Base-by-base conservation (phyloP, 2,113 vertebrate genomes). In the Periophthalmodon schlosseri region DNA sequence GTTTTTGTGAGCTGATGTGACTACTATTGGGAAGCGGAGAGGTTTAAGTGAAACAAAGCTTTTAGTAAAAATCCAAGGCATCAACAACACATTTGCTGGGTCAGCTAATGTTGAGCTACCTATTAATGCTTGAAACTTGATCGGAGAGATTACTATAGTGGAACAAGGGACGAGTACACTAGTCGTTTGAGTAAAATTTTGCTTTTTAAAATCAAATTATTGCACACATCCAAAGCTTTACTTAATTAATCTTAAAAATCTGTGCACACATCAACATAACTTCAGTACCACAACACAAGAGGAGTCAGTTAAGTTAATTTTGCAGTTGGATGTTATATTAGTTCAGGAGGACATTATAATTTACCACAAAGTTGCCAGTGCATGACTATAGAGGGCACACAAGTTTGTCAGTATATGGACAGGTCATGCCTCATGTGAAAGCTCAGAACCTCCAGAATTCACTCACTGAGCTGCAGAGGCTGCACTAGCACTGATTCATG, bases 1-100 rank as follows among this genome's bases (percentile, higher is more conserved):
- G 2, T 73, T 52, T 79, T 72, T 80, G 64, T 63, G 58, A 67
- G 46, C 24, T 50, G 66, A 61, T 77, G 52, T 68, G 28, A 66
- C n/a, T 74, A 10, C 72, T 81, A 72, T 71, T 76, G 68, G 70
- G 67, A 73, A 71, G 79, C 72, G 71, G 82, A 79, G 67, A 82
- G 76, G 80, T 85, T 81, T 80, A 89, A 91, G 91, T 87, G 83
- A 92, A 85, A 89, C 80, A 67, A 91, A 89, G 92, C 93, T 93
- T 93, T 94, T 91, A 94, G 93, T 89, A 89, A 93, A 93, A 92
- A 92, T 69, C 70, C 74, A 68, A 64, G 79, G 79, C 85, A 91
- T 86, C 85, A 76, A 87, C 85, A 91, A 76, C 76, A 81, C 76
- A 88, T 90, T 85, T 88, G 88, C 92, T 88, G 88, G 47, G 73